Percentiles rank a stretch among this genome's conserved stretches.
phyloP scores from a whole-genome alignment of 2,888 invertebrate genomes.

The Spilarctia lutea region DNA sequence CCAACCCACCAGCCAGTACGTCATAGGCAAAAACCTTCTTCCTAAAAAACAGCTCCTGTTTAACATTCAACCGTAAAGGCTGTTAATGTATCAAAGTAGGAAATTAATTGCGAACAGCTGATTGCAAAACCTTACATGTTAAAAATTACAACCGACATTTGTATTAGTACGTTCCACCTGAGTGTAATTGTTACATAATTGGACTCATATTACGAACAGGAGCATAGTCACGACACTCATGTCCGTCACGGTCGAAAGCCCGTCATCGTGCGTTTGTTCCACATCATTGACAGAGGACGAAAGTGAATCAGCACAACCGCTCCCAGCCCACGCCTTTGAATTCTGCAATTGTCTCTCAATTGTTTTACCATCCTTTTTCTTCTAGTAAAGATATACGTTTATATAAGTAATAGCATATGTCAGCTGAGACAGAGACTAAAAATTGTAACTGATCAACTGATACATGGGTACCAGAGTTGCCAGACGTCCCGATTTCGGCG shows the following conservation, averaged over 20 bases:
- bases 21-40: no score
- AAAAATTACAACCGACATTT: constrained; percentile 34
- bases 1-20: no score
- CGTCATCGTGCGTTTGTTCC: constrained; percentile 69
- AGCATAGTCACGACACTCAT: constrained; percentile 68
- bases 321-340: constrained; percentile 56
- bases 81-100: neutral
- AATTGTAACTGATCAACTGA: no score
- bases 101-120: neutral
- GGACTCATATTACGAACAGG: constrained; percentile 43
- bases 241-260: constrained; percentile 63
- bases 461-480: no score
- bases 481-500: no score
- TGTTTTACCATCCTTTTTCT: constrained; percentile 11
- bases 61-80: no score
- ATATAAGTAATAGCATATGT: neutral
- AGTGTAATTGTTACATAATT: constrained; percentile 47
- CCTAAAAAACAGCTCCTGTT: no score
- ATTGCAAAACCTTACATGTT: constrained; percentile 14
- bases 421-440: no score
- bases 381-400: neutral
- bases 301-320: constrained; percentile 73
- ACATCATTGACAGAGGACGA: constrained; percentile 73
- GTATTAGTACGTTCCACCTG: constrained; percentile 31
- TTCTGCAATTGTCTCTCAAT: constrained; percentile 46